Conservation (phyloP, 2,888 invertebrate genomes). For the Phaonia tiefii region DNA sequence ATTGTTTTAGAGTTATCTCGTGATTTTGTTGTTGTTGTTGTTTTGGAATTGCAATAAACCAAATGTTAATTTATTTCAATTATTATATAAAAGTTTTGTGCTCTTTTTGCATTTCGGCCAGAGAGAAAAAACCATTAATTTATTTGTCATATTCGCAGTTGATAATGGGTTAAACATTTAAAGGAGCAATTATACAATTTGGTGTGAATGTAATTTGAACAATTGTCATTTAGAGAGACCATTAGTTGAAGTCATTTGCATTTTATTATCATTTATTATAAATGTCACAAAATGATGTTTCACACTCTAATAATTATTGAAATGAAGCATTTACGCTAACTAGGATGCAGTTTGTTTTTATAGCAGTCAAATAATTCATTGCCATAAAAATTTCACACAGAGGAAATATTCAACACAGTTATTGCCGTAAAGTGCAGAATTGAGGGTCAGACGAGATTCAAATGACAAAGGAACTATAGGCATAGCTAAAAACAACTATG, state of each 20-base stretch:
- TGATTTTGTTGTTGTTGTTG: neutral
- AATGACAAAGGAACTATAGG: too few relatives aligned
- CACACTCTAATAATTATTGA: conserved; percentile 3
- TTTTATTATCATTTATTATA: neutral
- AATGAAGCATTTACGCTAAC: too few relatives aligned
- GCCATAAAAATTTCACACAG: too few relatives aligned
- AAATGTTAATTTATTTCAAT: too few relatives aligned
- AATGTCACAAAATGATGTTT: neutral
- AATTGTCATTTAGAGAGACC: conserved; percentile 9
- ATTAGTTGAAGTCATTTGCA: neutral
- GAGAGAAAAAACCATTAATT: neutral
- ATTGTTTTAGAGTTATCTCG: neutral
- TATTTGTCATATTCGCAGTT: neutral
- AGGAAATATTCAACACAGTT: too few relatives aligned
- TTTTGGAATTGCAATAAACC: neutral
- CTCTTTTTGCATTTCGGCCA: too few relatives aligned
- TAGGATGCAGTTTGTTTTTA: too few relatives aligned
- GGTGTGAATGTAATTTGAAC: conserved; percentile 25
- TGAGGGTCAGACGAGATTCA: too few relatives aligned
- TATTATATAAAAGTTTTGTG: too few relatives aligned
- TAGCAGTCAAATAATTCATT: too few relatives aligned
- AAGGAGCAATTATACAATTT: neutral
- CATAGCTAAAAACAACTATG: too few relatives aligned
- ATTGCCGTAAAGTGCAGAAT: too few relatives aligned
- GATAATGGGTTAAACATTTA: neutral